A percentile compares a stretch with the other conserved stretches of the same genome.
phyloP scores from a whole-genome alignment of 2,888 invertebrate genomes.

The Timandra comae region DNA sequence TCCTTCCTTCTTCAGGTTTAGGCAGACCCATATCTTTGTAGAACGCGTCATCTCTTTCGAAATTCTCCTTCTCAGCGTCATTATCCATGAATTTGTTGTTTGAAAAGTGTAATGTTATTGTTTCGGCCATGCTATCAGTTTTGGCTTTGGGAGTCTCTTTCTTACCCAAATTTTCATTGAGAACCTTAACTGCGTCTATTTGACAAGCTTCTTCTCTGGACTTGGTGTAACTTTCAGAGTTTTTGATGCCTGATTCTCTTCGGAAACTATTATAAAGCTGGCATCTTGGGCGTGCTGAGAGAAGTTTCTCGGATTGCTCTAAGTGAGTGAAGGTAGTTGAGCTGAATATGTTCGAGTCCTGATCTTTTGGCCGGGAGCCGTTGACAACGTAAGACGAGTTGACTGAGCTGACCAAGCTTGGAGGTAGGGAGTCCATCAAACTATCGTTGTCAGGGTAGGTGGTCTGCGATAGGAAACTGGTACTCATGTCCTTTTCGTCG shows the following conservation, averaged over 20 bases:
- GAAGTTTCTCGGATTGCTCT: slow-evolving; percentile 58
- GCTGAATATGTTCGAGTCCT: slow-evolving; percentile 60
- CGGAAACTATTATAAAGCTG: slow-evolving; percentile 52
- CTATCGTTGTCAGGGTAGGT: slow-evolving; percentile 68
- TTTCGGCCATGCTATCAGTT: slow-evolving; percentile 53
- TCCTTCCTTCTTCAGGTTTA: slow-evolving; percentile 45
- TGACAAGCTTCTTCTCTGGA: slow-evolving; percentile 60
- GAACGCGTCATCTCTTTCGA: slow-evolving; percentile 61
- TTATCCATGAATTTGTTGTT: slow-evolving; percentile 55
- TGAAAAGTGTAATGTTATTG: slow-evolving; percentile 60
- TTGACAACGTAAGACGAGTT: slow-evolving; percentile 63
- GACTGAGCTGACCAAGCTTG: slow-evolving; percentile 64
- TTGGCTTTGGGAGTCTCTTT: slow-evolving; percentile 42
- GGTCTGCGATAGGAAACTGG: slow-evolving; percentile 70
- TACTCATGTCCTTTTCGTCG: slow-evolving; percentile 73
- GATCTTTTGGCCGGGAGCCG: slow-evolving; percentile 39
- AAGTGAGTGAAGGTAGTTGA: slow-evolving; percentile 65
- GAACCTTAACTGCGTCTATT: slow-evolving; percentile 53
- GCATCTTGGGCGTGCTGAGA: slow-evolving; percentile 54
- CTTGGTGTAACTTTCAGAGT: slow-evolving; percentile 63
- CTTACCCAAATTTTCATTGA: slow-evolving; percentile 59
- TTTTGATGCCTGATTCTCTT: slow-evolving; percentile 47
- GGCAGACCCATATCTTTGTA: slow-evolving; percentile 57
- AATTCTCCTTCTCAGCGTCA: slow-evolving; percentile 67
- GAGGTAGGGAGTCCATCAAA: slow-evolving; percentile 64